Percentiles rank a stretch among this genome's conserved stretches.
These are phyloP conservation scores for Diplodus sargus DNA, from an alignment of 2,797 vertebrate genomes.

Conservation along the genomic window DNA sequence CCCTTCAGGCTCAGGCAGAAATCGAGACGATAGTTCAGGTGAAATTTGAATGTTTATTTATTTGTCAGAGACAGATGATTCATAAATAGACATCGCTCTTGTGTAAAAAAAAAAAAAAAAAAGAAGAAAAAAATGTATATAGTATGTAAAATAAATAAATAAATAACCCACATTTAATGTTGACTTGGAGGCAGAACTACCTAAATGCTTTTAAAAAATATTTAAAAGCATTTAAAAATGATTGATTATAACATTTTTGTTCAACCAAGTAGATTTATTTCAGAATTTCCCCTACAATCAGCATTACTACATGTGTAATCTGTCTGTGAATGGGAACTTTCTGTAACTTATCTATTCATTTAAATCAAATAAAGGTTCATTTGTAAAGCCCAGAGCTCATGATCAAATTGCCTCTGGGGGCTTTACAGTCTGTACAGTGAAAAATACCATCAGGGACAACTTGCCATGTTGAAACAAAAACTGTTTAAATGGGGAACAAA, in stretches of 20 bases:
- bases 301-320: background rate
- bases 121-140: background rate
- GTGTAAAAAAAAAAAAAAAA: background rate
- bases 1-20: background rate
- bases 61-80: background rate
- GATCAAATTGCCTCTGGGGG: too few species aligned
- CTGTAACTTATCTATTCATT: background rate
- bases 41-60: background rate
- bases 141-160: background rate
- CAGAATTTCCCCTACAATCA: background rate
- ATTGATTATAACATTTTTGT: background rate
- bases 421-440: too few species aligned
- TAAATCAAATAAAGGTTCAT: background rate
- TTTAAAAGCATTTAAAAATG: background rate
- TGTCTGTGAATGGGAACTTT: background rate
- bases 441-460: too few species aligned
- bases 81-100: background rate
- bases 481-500: too few species aligned
- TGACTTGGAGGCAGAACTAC: background rate
- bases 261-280: background rate
- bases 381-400: too few species aligned
- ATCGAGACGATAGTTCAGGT: background rate
- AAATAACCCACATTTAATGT: too few species aligned
- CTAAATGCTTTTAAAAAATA: too few species aligned
- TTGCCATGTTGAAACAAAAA: too few species aligned